Evolutionary conservation across 1,140 invertebrate genomes (phyloP).

Genomic region (Halesus radiatus): DNA sequence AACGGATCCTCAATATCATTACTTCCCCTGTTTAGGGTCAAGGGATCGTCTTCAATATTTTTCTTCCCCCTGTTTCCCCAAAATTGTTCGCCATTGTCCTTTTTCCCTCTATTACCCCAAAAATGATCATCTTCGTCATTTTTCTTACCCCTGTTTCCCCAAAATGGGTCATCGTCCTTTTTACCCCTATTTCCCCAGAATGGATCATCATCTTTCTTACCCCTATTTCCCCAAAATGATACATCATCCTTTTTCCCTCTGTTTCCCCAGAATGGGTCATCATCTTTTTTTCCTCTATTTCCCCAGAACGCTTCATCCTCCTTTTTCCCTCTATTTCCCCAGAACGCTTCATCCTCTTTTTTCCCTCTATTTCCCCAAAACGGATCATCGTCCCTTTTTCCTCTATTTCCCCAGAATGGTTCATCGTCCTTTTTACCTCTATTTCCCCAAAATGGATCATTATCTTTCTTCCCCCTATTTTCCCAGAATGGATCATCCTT

Average conservation of each 20-base stretch:
- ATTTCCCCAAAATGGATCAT: conserved; percentile 49
- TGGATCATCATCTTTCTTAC: conserved; percentile 56
- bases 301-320: conserved; percentile 57
- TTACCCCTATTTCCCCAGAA: conserved; percentile 63
- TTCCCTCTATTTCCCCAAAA: conserved; percentile 59
- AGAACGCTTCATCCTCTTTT: conserved; percentile 48
- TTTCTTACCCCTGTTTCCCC: conserved; percentile 61
- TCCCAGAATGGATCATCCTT: conserved; percentile 52
- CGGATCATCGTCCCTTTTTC: conserved; percentile 52
- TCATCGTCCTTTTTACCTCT: conserved; percentile 51
- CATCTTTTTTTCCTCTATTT: conserved; percentile 60
- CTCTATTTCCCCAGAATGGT: conserved; percentile 50
- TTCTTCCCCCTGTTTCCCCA: conserved; percentile 59
- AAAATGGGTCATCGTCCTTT: conserved; percentile 56
- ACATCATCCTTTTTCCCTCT: conserved; percentile 61
- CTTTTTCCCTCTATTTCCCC: conserved; percentile 48
- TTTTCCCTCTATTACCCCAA: conserved; percentile 62
- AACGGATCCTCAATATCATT: conserved; percentile 50
- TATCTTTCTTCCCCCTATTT: conserved; percentile 54
- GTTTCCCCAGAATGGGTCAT: conserved; percentile 61
- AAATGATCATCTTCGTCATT: conserved; percentile 59
- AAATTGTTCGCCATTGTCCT: conserved; percentile 61
- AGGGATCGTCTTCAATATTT: conserved; percentile 49
- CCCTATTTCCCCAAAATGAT: conserved; percentile 60
- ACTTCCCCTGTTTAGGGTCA: conserved; percentile 45